phyloP scores from a whole-genome alignment of 2,888 invertebrate species.

The Pseudococcus viburni region DNA sequence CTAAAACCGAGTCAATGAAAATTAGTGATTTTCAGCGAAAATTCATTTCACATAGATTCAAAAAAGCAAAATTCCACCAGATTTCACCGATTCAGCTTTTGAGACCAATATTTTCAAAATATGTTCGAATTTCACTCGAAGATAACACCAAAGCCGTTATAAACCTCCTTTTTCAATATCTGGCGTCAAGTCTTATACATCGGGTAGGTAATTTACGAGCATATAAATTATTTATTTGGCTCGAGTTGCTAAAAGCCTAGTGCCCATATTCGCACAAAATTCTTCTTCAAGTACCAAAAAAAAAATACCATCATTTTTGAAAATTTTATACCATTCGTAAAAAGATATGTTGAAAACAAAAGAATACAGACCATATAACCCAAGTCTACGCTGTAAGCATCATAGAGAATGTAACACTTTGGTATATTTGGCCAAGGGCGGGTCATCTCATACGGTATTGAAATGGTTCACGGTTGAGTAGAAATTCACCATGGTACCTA shows the following conservation, averaged over 20 bases:
- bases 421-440: conserved; percentile 5
- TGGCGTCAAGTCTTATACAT: background rate
- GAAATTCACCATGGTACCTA: conserved; percentile 17
- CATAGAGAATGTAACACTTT: background rate
- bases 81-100: no score
- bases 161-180: conserved; percentile 5
- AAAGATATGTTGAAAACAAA: background rate
- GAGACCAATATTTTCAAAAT: no score
- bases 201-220: background rate
- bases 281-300: background rate
- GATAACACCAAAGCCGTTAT: background rate
- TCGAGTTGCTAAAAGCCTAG: background rate
- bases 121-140: background rate
- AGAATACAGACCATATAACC: background rate
- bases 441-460: conserved; percentile 14
- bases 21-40: no score
- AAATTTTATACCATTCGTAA: background rate
- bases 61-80: no score
- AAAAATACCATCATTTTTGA: background rate
- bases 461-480: conserved; percentile 38
- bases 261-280: background rate
- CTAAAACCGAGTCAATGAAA: no score
- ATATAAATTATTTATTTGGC: background rate
- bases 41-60: no score
- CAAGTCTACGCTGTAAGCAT: background rate